Percentiles rank a stretch among this genome's conserved stretches.
These are phyloP conservation scores for Xylota segnis DNA, from an alignment of 2,888 invertebrate species.

Conservation along the genomic window DNA sequence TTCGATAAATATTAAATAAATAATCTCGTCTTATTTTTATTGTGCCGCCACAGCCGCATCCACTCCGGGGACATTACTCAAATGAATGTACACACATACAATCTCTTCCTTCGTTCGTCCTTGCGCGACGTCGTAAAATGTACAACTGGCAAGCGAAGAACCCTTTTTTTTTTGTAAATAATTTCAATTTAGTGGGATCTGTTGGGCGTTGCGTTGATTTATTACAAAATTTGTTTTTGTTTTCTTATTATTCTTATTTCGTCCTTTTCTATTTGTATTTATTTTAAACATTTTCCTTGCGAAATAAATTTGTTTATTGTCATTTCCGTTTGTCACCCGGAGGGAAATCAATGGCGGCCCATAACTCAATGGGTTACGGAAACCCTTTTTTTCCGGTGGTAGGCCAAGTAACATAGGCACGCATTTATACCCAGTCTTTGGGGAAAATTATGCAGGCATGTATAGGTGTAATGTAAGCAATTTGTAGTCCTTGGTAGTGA, in stretches of 20 bases:
- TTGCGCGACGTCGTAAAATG: slow-evolving; percentile 4
- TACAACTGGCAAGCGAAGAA: background rate
- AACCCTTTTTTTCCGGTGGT: background rate
- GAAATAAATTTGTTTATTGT: slow-evolving; percentile 30
- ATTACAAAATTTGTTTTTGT: slow-evolving; percentile 2
- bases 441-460: slow-evolving; percentile 2
- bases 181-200: slow-evolving; percentile 9
- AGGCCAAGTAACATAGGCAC: background rate
- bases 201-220: slow-evolving; percentile 10
- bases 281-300: slow-evolving; percentile 9
- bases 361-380: slow-evolving; percentile 4
- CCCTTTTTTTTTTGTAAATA: slow-evolving; percentile 2
- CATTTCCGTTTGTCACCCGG: slow-evolving; percentile 31
- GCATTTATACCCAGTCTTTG: background rate
- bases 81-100: background rate
- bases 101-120: background rate
- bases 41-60: background rate
- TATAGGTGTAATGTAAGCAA: background rate
- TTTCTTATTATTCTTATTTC: background rate
- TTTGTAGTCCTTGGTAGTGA: background rate
- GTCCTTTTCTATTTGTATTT: background rate
- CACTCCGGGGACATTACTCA: slow-evolving; percentile 8
- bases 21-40: slow-evolving; percentile 2
- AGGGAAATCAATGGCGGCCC: slow-evolving; percentile 40
- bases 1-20: slow-evolving; percentile 13